Conservation (phyloP, 2,888 invertebrate genomes). For the Hirtodrosophila cameraria region DNA sequence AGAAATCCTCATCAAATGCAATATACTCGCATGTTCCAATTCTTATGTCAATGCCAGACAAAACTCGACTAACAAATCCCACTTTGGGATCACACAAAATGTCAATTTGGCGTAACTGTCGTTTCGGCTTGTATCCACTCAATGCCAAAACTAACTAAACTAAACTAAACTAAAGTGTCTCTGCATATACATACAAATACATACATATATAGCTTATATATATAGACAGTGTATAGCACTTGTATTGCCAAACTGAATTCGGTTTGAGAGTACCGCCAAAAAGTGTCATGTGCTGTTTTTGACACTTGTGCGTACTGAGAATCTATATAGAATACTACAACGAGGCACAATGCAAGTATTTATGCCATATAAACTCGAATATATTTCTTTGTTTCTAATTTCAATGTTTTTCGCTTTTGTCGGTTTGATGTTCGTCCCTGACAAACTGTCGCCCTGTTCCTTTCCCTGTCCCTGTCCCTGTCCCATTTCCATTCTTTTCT, state of each 20-base stretch:
- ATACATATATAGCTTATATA: not conserved
- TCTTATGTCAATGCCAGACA: constrained; percentile 50
- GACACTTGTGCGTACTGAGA: constrained; percentile 69
- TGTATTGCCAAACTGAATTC: not conserved
- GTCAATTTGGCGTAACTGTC: constrained; percentile 62
- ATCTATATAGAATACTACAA: constrained; percentile 14
- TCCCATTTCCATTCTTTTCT: not conserved
- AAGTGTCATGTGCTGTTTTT: constrained; percentile 61
- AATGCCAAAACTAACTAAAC: constrained; percentile 44
- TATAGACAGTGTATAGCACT: not conserved
- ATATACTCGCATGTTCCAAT: constrained; percentile 24
- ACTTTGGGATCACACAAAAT: constrained; percentile 48
- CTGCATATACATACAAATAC: not conserved
- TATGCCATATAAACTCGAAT: constrained; percentile 48
- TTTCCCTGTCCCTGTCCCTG: not conserved
- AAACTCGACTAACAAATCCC: constrained; percentile 19
- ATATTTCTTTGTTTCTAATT: constrained; percentile 61
- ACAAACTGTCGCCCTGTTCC: constrained; percentile 44
- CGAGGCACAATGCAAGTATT: constrained; percentile 44
- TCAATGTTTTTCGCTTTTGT: constrained; percentile 53
- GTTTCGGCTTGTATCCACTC: constrained; percentile 14
- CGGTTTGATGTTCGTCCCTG: constrained; percentile 29
- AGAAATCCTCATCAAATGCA: constrained; percentile 30
- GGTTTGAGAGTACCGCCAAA: constrained; percentile 29
- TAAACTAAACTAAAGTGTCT: constrained; percentile 46